Base-by-base conservation (phyloP, 2,113 vertebrate genomes). In the Sceloporus tristichus region DNA sequence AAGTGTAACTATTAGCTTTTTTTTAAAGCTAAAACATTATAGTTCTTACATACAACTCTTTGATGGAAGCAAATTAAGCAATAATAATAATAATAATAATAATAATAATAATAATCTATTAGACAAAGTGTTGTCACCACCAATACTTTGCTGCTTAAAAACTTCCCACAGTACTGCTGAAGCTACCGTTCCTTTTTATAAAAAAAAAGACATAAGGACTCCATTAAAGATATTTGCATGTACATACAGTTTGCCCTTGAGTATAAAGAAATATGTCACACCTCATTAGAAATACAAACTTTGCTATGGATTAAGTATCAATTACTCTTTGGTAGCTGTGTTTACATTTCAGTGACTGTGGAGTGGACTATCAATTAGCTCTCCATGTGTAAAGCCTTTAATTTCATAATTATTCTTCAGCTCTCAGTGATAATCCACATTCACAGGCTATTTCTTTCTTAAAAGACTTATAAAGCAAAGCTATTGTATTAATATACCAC, bases 271-370 rank as follows among this genome's bases (percentile, higher is more conserved):
- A 82, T 66, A 80, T 34, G 11, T 80, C 62, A 40, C 62, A 65
- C 23, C 34, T 66, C 21, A 82, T 66, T 66, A 82, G 59, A 40
- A 25, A 66, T 65, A 82, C 9, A 82, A 66, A 82, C 59, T 21
- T 82, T 82, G 34, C 80, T 66, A 82, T 42, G 62, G 21, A 82
- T 82, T 80, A 80, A 82, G 56, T 81, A 81, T 81, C 56, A 65
- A 40, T 81, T 81, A 62, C 34, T 81, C 54, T 82, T 42, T 40
- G 23, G 59, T 66, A 11, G 18, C 34, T 66, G 38, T 82, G 80
- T 82, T 82, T 82, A 82, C 34, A 66, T 82, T 66, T 66, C 38
- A 82, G 59, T 66, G n/a, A 81, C 79, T 81, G n/a, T 65, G 56
- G 27, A 59, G 3, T 80, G 78, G 62, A 82, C 59, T 40, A 13